Conservation (phyloP, 2,113 vertebrate genomes). For the Amphiprion percula region DNA sequence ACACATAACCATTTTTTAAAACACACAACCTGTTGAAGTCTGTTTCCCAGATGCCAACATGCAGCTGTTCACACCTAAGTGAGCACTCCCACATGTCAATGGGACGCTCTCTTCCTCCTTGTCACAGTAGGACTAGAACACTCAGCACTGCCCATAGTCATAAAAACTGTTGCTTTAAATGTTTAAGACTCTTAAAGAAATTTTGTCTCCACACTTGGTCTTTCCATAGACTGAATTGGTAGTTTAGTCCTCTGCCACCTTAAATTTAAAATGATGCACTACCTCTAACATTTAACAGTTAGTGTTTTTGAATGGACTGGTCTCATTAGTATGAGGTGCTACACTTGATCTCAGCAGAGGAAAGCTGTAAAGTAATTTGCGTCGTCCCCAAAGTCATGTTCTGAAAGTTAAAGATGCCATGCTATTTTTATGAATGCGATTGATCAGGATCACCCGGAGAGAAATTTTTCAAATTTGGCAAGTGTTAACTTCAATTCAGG, state of each 20-base stretch:
- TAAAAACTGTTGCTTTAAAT: constrained; percentile 19
- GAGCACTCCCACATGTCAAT: constrained; percentile 32
- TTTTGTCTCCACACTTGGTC: not conserved
- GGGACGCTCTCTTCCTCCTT: constrained; percentile 50
- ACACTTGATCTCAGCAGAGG: not conserved
- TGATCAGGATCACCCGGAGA: too few species aligned
- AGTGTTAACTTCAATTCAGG: too few species aligned
- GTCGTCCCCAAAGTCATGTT: too few species aligned
- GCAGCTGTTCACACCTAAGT: constrained; percentile 63
- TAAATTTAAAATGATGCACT: not conserved
- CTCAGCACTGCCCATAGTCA: not conserved
- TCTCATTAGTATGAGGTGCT: not conserved
- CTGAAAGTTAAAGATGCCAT: too few species aligned
- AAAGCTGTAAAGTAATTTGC: not conserved
- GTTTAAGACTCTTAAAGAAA: not conserved
- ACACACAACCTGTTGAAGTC: not conserved
- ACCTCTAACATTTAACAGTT: not conserved
- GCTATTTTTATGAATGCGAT: too few species aligned
- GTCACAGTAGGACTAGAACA: constrained; percentile 14
- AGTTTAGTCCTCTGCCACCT: not conserved
- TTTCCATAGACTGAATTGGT: not conserved
- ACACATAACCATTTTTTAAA: not conserved
- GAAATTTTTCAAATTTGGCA: too few species aligned
- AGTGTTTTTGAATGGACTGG: not conserved
- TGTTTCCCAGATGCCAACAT: not conserved